These are phyloP conservation scores for Desmodus rotundus DNA, from an alignment of 2,113 vertebrate genomes.

Conservation along the genomic window DNA sequence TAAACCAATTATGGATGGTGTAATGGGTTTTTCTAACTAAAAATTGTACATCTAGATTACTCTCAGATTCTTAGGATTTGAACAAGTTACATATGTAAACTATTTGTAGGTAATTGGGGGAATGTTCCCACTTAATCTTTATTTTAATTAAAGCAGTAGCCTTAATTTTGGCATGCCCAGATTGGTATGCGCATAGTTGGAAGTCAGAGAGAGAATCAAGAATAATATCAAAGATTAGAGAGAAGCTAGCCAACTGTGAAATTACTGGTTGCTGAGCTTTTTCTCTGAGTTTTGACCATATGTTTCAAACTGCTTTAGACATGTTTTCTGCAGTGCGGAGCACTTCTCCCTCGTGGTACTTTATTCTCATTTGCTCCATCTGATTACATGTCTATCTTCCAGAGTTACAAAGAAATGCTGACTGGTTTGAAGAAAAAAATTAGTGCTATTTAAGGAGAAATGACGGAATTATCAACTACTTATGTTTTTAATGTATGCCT, in stretches of 20 bases:
- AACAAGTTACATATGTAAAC: neutral
- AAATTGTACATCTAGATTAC: neutral
- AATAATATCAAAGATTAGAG: conserved; percentile 81
- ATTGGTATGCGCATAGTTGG: conserved; percentile 64
- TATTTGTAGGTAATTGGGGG: neutral
- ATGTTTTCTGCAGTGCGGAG: conserved; percentile 74
- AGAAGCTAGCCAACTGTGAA: conserved; percentile 84
- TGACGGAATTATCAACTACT: neutral
- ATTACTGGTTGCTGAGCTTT: conserved; percentile 85
- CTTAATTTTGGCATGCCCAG: conserved; percentile 66
- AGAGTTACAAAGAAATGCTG: conserved; percentile 42
- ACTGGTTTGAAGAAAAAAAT: conserved; percentile 9
- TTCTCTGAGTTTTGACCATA: conserved; percentile 76
- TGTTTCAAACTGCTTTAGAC: conserved; percentile 73
- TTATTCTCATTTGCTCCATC: conserved; percentile 75
- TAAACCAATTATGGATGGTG: neutral
- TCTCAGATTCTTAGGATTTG: neutral
- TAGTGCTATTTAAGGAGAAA: conserved; percentile 36
- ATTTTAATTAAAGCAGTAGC: conserved; percentile 70
- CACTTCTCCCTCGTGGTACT: conserved; percentile 60
- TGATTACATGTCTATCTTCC: conserved; percentile 77
- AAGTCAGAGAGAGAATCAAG: conserved; percentile 71
- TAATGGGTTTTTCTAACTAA: conserved; percentile 58
- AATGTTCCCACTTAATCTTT: conserved; percentile 69
- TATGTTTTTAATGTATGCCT: neutral